A percentile compares a stretch with the other conserved stretches of the same genome.
Evolutionary conservation across 2,888 invertebrate genomes (phyloP).

Genomic region (Aleiodes testaceus): DNA sequence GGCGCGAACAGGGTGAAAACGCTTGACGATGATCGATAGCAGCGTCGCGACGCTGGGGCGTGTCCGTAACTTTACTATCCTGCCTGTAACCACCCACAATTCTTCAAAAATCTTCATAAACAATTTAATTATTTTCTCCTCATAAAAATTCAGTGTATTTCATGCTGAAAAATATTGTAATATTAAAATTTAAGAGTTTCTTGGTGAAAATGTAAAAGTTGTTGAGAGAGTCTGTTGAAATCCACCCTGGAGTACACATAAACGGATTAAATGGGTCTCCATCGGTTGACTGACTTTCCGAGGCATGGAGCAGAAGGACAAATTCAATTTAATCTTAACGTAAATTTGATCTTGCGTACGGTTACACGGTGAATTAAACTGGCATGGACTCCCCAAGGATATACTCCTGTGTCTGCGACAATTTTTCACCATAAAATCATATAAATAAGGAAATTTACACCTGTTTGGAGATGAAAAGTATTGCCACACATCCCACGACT

Average conservation of each 20-base stretch:
- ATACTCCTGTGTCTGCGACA: neutral
- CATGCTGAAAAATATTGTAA: too few relatives aligned
- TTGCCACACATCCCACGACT: too few relatives aligned
- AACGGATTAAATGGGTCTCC: slow-evolving; percentile 68
- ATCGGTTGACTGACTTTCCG: slow-evolving; percentile 69
- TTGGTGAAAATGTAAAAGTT: slow-evolving; percentile 1
- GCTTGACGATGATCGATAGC: slow-evolving; percentile 65
- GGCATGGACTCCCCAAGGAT: slow-evolving; percentile 43
- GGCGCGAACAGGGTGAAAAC: slow-evolving; percentile 35
- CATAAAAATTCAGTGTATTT: too few relatives aligned
- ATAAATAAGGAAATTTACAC: slow-evolving; percentile 20
- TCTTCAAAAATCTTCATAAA: neutral
- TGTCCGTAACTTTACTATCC: slow-evolving; percentile 61
- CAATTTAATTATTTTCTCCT: too few relatives aligned
- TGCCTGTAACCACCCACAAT: slow-evolving; percentile 53
- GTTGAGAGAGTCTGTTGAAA: slow-evolving; percentile 6
- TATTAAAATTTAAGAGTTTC: neutral
- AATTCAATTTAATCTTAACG: slow-evolving; percentile 70
- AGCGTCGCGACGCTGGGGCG: slow-evolving; percentile 70
- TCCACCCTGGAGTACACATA: slow-evolving; percentile 49
- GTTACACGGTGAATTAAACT: slow-evolving; percentile 69
- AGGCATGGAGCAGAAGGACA: slow-evolving; percentile 55
- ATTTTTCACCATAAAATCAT: slow-evolving; percentile 4
- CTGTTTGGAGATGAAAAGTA: neutral
- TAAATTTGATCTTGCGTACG: slow-evolving; percentile 69